phyloP scores from a whole-genome alignment of 2,888 invertebrate genomes.

The Eueremaeus valkanovi region DNA sequence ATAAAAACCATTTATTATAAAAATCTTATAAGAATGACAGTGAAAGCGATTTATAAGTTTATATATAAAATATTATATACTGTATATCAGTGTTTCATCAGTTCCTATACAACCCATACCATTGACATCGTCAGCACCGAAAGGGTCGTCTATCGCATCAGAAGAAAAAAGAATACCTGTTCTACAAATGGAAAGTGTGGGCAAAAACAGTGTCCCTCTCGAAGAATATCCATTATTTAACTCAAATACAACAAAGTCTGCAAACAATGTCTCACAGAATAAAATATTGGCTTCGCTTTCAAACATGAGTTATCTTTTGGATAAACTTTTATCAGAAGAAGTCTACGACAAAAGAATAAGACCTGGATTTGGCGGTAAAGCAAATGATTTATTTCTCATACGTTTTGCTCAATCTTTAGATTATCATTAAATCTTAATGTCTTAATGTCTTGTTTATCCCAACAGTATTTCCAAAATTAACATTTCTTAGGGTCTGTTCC shows the following conservation, averaged over 20 bases:
- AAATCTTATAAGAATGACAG: background rate
- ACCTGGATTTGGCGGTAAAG: constrained; percentile 78
- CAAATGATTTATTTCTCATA: too few relatives aligned
- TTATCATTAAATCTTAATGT: too few relatives aligned
- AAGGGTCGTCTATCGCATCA: background rate
- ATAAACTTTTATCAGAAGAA: constrained; percentile 68
- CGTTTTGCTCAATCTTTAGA: too few relatives aligned
- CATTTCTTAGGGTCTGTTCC: too few relatives aligned
- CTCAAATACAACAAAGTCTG: background rate
- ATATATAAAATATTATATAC: background rate
- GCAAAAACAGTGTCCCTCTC: background rate
- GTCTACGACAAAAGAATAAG: constrained; percentile 85
- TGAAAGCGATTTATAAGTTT: background rate
- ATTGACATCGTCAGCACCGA: background rate
- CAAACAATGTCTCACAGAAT: background rate
- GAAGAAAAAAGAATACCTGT: background rate
- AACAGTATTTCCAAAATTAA: too few relatives aligned
- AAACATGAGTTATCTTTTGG: constrained; percentile 55
- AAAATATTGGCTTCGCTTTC: constrained; percentile 1
- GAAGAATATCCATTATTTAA: background rate
- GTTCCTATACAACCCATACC: background rate
- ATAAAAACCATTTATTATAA: background rate
- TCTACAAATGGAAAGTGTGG: background rate
- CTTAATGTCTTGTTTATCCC: too few relatives aligned
- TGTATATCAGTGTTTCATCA: background rate